These are phyloP conservation scores for Camponotus vicinus DNA, from an alignment of 1,140 invertebrate species.

Conservation along the genomic window DNA sequence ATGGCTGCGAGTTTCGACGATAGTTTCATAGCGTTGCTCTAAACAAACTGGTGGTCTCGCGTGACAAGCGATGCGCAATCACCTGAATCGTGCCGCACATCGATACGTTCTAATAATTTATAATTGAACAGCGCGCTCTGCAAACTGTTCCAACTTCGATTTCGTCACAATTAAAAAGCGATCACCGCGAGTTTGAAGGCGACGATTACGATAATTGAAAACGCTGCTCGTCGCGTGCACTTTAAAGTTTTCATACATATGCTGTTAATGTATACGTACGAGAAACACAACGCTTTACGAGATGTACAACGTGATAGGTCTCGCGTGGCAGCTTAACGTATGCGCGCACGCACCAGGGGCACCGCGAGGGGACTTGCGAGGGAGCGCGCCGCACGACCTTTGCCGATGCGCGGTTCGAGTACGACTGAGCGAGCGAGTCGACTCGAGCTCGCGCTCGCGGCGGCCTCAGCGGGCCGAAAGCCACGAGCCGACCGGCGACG, in stretches of 20 bases:
- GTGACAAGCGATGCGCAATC: not conserved
- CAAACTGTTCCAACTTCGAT: not conserved
- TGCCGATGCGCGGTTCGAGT: slow-evolving; percentile 84
- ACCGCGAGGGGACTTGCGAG: slow-evolving; percentile 27
- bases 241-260: not conserved
- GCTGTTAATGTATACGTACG: not conserved
- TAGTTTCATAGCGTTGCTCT: slow-evolving; percentile 18
- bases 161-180: not conserved
- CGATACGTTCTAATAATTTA: slow-evolving; percentile 23
- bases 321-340: slow-evolving; percentile 57
- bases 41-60: not conserved
- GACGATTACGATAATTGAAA: not conserved
- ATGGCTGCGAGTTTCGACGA: slow-evolving; percentile 11
- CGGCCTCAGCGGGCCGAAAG: slow-evolving; percentile 69
- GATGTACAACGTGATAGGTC: slow-evolving; percentile 58
- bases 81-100: not conserved
- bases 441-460: slow-evolving; percentile 60
- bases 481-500: slow-evolving; percentile 78
- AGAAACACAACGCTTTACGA: slow-evolving; percentile 14
- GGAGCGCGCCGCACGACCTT: slow-evolving; percentile 73
- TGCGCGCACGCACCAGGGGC: slow-evolving; percentile 74
- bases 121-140: not conserved
- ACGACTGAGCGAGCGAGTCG: slow-evolving; percentile 81
- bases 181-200: not conserved
- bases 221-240: not conserved